phyloP scores from a whole-genome alignment of 2,888 invertebrate species.

The Plemyria rubiginata region DNA sequence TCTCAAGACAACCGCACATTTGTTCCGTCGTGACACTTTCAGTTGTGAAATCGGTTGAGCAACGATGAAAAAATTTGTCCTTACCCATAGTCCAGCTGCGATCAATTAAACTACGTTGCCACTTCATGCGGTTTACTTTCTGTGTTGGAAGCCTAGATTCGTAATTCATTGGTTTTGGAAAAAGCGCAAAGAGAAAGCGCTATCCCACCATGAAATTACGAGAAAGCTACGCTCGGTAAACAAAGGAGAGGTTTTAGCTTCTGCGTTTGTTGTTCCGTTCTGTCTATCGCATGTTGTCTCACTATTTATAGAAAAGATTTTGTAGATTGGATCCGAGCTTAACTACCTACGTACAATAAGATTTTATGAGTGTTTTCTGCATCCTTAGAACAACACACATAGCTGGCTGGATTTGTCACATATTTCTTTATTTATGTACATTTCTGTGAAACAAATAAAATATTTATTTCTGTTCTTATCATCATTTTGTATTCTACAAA shows the following conservation, averaged over 20 bases:
- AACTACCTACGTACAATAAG: conserved; percentile 1
- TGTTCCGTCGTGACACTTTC: no score
- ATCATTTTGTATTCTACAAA: no score
- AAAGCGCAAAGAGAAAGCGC: conserved; percentile 47
- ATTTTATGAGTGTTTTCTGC: neutral
- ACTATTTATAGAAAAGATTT: conserved; percentile 10
- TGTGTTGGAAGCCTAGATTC: conserved; percentile 40
- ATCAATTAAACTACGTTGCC: no score
- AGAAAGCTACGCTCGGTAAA: conserved; percentile 41
- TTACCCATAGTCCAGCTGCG: no score
- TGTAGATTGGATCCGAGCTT: neutral
- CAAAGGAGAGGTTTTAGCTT: conserved; percentile 39
- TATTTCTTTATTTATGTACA: neutral
- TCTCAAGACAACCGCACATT: no score
- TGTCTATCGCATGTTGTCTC: conserved; percentile 20
- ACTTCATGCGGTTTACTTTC: conserved; percentile 10
- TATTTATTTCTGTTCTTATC: no score
- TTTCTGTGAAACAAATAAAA: neutral
- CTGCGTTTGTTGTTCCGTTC: conserved; percentile 25
- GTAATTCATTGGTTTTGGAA: conserved; percentile 52
- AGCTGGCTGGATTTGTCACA: neutral
- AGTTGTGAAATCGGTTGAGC: no score
- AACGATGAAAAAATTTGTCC: no score
- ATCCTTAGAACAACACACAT: neutral
- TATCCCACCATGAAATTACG: conserved; percentile 45